A percentile compares a stretch with the other conserved stretches of the same genome.
phyloP scores from a whole-genome alignment of 2,888 invertebrate genomes.

The Caenorhabditis zanzibari region DNA sequence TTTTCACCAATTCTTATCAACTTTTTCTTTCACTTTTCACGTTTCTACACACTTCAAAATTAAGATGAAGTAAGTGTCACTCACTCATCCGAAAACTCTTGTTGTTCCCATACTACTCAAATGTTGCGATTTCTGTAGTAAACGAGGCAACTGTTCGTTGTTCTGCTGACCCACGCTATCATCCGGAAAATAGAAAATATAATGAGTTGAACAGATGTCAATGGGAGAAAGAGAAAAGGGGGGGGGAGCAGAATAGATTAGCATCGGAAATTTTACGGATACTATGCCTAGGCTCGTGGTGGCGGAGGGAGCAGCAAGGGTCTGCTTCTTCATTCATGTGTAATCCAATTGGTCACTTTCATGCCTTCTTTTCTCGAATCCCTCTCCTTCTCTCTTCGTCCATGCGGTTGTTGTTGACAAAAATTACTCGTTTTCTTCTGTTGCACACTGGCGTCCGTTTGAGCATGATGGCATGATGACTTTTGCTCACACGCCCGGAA shows the following conservation, averaged over 20 bases:
- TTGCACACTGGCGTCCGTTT: not conserved
- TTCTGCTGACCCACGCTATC: too few species aligned
- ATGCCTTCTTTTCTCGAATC: not conserved
- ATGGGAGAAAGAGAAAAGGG: not conserved
- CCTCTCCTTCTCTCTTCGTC: not conserved
- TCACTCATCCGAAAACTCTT: not conserved
- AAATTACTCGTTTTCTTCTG: slow-evolving; percentile 7
- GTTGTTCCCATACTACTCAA: slow-evolving; percentile 7
- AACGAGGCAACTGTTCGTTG: not conserved
- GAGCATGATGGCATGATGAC: not conserved
- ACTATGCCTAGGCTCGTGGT: too few species aligned
- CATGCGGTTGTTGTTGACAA: slow-evolving; percentile 30
- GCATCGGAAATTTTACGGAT: not conserved
- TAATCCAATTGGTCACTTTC: slow-evolving; percentile 1
- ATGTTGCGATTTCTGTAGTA: not conserved
- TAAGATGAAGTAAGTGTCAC: not conserved
- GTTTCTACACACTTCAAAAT: too few species aligned
- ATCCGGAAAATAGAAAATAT: not conserved
- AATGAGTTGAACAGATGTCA: not conserved
- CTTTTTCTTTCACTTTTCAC: too few species aligned
- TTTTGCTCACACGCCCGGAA: not conserved
- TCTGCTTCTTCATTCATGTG: too few species aligned
- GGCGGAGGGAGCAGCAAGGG: too few species aligned
- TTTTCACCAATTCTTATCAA: too few species aligned
- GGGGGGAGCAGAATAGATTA: not conserved